Conservation (phyloP, 2,888 invertebrate genomes). For the Arctia plantaginis region DNA sequence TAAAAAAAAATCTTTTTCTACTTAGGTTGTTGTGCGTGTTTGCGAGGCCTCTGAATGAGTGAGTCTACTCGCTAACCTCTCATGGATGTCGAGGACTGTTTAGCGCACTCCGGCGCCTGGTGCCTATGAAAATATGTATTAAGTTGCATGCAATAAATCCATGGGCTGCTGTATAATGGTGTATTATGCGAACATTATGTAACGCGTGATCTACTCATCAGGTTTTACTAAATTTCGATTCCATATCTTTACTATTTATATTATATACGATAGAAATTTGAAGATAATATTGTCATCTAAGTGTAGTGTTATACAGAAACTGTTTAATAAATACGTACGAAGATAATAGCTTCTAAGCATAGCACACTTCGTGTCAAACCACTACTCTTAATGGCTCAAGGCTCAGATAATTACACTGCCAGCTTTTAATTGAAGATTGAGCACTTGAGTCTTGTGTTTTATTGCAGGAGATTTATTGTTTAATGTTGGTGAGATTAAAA, state of each 20-base stretch:
- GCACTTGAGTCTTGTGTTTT: background rate
- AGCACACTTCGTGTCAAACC: background rate
- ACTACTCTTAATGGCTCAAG: background rate
- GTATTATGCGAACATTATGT: too few species aligned
- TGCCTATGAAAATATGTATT: too few species aligned
- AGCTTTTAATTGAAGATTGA: constrained; percentile 34
- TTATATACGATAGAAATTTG: background rate
- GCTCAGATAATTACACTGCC: background rate
- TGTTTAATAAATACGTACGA: background rate
- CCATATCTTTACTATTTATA: background rate
- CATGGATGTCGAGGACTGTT: too few species aligned
- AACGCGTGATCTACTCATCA: background rate
- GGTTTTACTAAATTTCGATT: too few species aligned
- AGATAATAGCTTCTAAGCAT: constrained; percentile 1
- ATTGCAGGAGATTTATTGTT: background rate
- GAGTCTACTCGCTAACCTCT: too few species aligned
- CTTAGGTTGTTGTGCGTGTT: too few species aligned
- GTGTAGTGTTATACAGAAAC: background rate
- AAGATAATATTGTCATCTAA: background rate
- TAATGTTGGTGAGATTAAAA: background rate
- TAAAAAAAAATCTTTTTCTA: too few species aligned
- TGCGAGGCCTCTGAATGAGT: too few species aligned
- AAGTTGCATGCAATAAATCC: too few species aligned
- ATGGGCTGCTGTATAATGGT: too few species aligned
- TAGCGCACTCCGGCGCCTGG: too few species aligned